Base-by-base conservation (phyloP, 2,113 vertebrate species). In the Strix aluco region DNA sequence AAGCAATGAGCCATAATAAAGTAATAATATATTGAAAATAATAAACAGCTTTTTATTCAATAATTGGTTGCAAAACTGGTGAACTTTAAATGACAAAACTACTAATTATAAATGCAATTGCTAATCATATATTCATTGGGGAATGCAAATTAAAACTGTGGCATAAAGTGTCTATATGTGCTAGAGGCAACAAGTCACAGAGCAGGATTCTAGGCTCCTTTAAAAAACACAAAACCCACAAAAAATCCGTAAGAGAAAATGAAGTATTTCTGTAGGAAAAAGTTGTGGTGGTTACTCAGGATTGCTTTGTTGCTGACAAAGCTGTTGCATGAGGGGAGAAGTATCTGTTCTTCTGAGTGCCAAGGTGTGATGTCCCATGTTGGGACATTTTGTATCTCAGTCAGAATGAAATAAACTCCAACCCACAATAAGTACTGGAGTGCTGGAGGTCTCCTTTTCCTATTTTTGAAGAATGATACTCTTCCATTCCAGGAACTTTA, bases 1-100 rank as follows among this genome's bases (percentile, higher is more conserved):
- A 98, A 98, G 97, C 98, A 98, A 98, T 98, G 98, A 98, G 98
- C 97, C 98, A 98, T 98, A 98, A 98, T 98, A 98, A 97, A 98
- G 97, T 98, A 97, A 98, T 98, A 98, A 98, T 98, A 98, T 97
- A 98, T 97, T 97, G 97, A 98, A 97, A 98, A 98, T 98, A 98
- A 98, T 98, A 97, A 98, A 98, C 97, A 97, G 97, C 78, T 97
- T 96, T 97, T 97, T 97, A 96, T 97, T 95, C 97, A 98, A 97
- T 98, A 98, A 98, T 98, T 98, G 97, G 97, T 95, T 97, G 93
- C 88, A 94, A 95, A 97, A 93, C 95, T 94, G 88, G 73, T 97
- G 97, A 98, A 97, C 96, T 94, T 98, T 97, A 98, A 97, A 96
- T 98, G 97, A 97, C 96, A 97, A 97, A 98, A 96, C 63, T 97